phyloP scores from a whole-genome alignment of 2,797 vertebrate genomes.

The Pipistrellus pipistrellus region DNA sequence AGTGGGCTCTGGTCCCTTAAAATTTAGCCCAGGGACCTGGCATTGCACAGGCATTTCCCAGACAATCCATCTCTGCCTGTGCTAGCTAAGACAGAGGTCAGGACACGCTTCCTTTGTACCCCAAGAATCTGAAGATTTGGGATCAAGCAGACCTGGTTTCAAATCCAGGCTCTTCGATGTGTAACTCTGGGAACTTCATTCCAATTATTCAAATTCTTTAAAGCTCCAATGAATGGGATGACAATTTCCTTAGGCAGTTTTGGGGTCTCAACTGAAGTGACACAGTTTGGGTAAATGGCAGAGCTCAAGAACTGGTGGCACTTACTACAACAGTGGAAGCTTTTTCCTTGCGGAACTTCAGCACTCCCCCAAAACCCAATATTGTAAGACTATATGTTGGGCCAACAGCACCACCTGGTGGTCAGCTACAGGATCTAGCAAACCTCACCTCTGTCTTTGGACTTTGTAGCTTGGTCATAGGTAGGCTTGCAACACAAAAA shows the following conservation, averaged over 20 bases:
- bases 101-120: not conserved
- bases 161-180: not conserved
- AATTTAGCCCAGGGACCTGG: not conserved
- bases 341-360: not conserved
- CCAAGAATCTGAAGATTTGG: not conserved
- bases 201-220: not conserved
- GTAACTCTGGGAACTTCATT: not conserved
- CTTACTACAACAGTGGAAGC: not conserved
- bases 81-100: not conserved
- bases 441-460: not conserved
- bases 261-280: not conserved
- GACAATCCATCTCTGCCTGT: not conserved
- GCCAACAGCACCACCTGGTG: conserved; percentile 84
- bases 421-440: not conserved
- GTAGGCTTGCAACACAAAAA: not conserved
- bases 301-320: not conserved
- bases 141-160: not conserved
- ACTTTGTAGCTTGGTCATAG: not conserved
- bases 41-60: not conserved
- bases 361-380: not conserved
- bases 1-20: not conserved
- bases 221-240: not conserved
- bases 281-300: conserved; percentile 5
- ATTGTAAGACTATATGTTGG: conserved; percentile 31
- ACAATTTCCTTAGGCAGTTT: not conserved